These are phyloP conservation scores for Agrotis clavis DNA, from an alignment of 2,888 invertebrate species.

Conservation along the genomic window DNA sequence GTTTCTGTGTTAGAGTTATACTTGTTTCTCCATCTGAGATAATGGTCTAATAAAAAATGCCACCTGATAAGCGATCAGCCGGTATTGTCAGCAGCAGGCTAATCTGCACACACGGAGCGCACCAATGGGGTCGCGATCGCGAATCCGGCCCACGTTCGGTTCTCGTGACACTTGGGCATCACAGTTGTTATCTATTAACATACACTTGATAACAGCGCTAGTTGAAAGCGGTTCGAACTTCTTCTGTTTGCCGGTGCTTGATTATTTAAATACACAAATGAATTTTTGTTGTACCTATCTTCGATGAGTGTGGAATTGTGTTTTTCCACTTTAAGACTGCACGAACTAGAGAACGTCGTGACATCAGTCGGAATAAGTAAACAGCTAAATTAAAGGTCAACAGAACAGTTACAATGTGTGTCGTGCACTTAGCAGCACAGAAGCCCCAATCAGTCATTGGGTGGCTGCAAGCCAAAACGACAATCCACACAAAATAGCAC, in stretches of 20 bases:
- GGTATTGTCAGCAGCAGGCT: conserved; percentile 64
- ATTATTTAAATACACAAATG: conserved; percentile 67
- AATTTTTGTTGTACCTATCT: conserved; percentile 64
- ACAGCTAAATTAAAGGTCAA: conserved; percentile 38
- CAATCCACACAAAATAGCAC: conserved; percentile 64
- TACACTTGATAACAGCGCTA: conserved; percentile 79
- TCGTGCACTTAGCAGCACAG: conserved; percentile 48
- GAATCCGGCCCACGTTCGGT: conserved; percentile 78
- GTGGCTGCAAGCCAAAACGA: conserved; percentile 76
- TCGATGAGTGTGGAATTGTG: conserved; percentile 43
- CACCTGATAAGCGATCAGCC: conserved; percentile 63
- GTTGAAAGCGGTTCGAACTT: conserved; percentile 78
- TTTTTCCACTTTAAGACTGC: conserved; percentile 34
- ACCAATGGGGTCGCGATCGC: conserved; percentile 64
- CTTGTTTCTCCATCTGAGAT: conserved; percentile 35
- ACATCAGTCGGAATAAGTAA: conserved; percentile 31
- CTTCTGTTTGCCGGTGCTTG: conserved; percentile 70
- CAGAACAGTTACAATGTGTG: conserved; percentile 29
- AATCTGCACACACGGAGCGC: conserved; percentile 66
- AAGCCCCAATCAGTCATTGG: conserved; percentile 59
- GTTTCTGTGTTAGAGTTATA: conserved; percentile 35
- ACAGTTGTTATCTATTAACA: conserved; percentile 85
- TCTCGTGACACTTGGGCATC: conserved; percentile 77
- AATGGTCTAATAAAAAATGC: conserved; percentile 54
- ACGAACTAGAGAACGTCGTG: conserved; percentile 5